Conservation (phyloP, 1,140 invertebrate species). For the Caenorhabditis inopinata region DNA sequence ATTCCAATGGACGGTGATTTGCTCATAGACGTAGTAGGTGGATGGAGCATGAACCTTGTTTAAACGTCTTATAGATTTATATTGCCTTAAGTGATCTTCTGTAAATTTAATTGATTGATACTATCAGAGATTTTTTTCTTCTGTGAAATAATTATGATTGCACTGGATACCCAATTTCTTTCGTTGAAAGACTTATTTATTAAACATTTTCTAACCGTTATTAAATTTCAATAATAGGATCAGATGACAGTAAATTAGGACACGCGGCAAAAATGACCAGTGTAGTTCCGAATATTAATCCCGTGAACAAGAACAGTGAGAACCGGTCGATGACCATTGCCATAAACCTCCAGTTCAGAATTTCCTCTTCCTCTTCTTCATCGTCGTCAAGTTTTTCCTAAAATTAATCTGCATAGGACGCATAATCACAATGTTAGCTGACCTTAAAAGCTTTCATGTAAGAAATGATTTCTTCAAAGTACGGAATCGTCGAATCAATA, state of each 20-base stretch:
- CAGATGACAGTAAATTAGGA: neutral
- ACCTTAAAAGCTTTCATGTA: constrained; percentile 31
- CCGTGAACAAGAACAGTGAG: constrained; percentile 37
- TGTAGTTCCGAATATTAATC: constrained; percentile 32
- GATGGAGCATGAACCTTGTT: neutral
- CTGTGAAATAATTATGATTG: neutral
- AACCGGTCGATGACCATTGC: constrained; percentile 49
- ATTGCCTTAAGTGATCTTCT: too few species aligned
- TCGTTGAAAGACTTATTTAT: neutral
- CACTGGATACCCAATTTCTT: neutral
- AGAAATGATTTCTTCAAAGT: constrained; percentile 18
- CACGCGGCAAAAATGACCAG: constrained; percentile 13
- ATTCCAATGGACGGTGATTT: neutral
- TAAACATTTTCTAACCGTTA: neutral
- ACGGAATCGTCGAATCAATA: neutral
- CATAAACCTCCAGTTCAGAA: constrained; percentile 54
- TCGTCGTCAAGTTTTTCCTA: too few species aligned
- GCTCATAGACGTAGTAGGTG: neutral
- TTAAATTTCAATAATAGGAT: neutral
- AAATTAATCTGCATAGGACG: too few species aligned
- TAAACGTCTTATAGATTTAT: neutral
- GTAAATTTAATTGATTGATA: neutral
- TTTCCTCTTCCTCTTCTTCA: constrained; percentile 47
- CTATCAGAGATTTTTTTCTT: neutral
- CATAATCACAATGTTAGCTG: too few species aligned